Evolutionary conservation across 2,888 invertebrate genomes (phyloP).

Genomic region (Tenthredo notha): DNA sequence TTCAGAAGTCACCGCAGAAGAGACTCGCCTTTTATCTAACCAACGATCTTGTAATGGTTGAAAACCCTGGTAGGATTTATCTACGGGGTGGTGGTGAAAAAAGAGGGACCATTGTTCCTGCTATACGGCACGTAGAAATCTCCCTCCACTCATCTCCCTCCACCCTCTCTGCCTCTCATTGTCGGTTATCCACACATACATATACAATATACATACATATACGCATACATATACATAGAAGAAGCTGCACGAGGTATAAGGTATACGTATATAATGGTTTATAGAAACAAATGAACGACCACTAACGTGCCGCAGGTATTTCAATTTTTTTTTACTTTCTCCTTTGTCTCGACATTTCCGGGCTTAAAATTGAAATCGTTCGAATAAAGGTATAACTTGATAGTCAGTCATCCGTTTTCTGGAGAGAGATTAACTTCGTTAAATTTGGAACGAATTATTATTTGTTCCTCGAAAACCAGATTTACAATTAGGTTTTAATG

Average conservation of each 20-base stretch:
- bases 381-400: not conserved
- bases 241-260: slow-evolving; percentile 24
- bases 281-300: slow-evolving; percentile 42
- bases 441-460: slow-evolving; percentile 10
- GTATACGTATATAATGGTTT: slow-evolving; percentile 31
- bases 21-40: slow-evolving; percentile 40
- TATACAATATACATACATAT: too few relatives aligned
- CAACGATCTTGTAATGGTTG: slow-evolving; percentile 52
- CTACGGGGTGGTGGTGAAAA: slow-evolving; percentile 48
- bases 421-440: slow-evolving; percentile 15
- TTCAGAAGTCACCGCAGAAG: slow-evolving; percentile 48
- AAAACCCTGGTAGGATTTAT: slow-evolving; percentile 50
- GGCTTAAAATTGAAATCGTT: slow-evolving; percentile 30
- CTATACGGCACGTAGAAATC: slow-evolving; percentile 57
- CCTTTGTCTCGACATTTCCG: slow-evolving; percentile 37
- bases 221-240: not conserved
- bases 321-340: slow-evolving; percentile 22
- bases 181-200: slow-evolving; percentile 38
- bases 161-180: slow-evolving; percentile 47
- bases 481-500: slow-evolving; percentile 9
- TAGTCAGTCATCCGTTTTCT: slow-evolving; percentile 20
- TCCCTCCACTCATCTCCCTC: slow-evolving; percentile 53
- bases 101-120: slow-evolving; percentile 53
- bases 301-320: slow-evolving; percentile 37
- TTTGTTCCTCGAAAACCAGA: slow-evolving; percentile 1